Evolutionary conservation across 1,140 invertebrate genomes (phyloP), one percentile per base, ranked within the genome.

Genomic region (Leptestheria dahalacensis): DNA sequence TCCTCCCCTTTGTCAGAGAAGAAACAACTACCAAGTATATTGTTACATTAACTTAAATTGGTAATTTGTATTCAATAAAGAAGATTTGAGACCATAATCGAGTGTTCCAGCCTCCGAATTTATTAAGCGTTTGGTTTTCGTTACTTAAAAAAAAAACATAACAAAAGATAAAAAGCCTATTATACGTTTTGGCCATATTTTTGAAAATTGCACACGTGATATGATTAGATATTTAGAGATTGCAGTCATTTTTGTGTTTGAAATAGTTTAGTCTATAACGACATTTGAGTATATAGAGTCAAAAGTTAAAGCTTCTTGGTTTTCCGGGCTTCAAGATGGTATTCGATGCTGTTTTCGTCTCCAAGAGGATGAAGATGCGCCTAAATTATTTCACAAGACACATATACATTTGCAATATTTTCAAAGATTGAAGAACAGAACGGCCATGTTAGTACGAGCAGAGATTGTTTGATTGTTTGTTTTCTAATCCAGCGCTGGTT

Each of bases 351-450:
- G 15, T 63, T 69, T 62, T 79, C 74, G 57, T 75, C 77, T 65
- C 79, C 79, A n/a, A 79, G 79, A 21, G 80, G 79, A 70, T 79
- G 74, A 62, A 79, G 74, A 63, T 79, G 72, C 76, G 79, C 80
- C 80, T 82, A 72, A 64, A 74, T 6, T 15, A 20, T 28, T n/a
- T n/a, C n/a, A n/a, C n/a, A 51, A 12, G 29, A 48, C 20, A 15
- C 6, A 41, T n/a, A 46, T 26, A 48, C 18, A 33, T 15, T 47
- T 28, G 24, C 15, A 12, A 23, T 20, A 6, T 57, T 57, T 57
- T 57, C 23, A 48, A 23, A 23, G 25, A 23, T 52, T 52, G 25
- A 20, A 2, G 28, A 26, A 25, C 20, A 9, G 28, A 52, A n/a
- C 50, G 28, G 25, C 28, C 50, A 10, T 15, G 50, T 52, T 52